Evolutionary conservation across 2,888 invertebrate species (phyloP).

Genomic region (Zaprionus lineosus): DNA sequence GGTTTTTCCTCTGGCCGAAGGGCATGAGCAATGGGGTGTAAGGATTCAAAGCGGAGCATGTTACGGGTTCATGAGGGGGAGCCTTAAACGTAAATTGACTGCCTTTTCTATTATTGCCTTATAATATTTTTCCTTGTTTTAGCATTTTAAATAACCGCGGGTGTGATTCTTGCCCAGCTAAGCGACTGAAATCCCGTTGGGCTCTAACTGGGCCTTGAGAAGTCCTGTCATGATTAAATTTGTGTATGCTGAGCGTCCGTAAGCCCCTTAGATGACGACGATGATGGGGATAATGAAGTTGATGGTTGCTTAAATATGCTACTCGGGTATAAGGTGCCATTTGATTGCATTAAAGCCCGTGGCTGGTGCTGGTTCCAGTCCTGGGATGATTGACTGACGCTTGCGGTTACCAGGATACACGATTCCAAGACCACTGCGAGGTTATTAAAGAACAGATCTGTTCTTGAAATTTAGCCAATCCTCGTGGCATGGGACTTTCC

Average conservation of each 20-base stretch:
- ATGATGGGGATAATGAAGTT: conserved; percentile 13
- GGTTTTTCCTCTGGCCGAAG: conserved; percentile 38
- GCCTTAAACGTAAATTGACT: conserved; percentile 21
- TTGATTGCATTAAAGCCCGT: conserved; percentile 63
- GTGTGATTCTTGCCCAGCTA: conserved; percentile 61
- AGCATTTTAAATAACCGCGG: conserved; percentile 80
- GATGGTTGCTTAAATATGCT: conserved; percentile 63
- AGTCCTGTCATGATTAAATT: conserved; percentile 65
- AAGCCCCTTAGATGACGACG: conserved; percentile 39
- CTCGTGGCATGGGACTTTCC: background rate
- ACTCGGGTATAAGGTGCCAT: conserved; percentile 40
- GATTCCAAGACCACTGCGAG: conserved; percentile 22
- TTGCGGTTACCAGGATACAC: conserved; percentile 56
- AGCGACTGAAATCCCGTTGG: conserved; percentile 35
- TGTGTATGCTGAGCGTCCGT: conserved; percentile 63
- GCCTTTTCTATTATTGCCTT: conserved; percentile 53
- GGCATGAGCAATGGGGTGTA: background rate
- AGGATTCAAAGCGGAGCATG: background rate
- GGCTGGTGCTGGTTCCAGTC: conserved; percentile 11
- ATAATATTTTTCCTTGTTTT: conserved; percentile 68
- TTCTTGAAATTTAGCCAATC: conserved; percentile 23
- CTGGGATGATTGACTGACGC: conserved; percentile 44
- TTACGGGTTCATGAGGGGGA: too few relatives aligned
- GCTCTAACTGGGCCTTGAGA: conserved; percentile 5
- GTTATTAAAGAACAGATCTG: conserved; percentile 26